These are phyloP conservation scores for Eueremaeus valkanovi DNA, from an alignment of 2,888 invertebrate genomes.

Conservation along the genomic window DNA sequence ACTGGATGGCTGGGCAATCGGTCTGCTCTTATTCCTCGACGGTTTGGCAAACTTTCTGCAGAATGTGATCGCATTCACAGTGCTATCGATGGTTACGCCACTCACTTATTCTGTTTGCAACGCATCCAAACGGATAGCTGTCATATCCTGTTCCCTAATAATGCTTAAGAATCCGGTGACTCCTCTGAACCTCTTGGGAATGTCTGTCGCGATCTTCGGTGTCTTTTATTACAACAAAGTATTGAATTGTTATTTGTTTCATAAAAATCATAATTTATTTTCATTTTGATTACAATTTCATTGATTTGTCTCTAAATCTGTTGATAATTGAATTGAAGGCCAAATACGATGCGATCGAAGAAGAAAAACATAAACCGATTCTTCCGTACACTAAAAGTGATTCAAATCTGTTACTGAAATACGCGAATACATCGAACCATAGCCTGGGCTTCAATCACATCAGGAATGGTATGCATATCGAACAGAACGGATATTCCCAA, in stretches of 20 bases:
- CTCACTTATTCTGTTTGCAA: constrained; percentile 93
- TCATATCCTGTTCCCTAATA: constrained; percentile 78
- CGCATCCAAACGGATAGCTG: constrained; percentile 86
- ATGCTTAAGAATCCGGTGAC: constrained; percentile 88
- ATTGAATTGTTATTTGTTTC: constrained; percentile 10
- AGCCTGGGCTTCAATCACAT: constrained; percentile 21
- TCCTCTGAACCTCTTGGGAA: constrained; percentile 76
- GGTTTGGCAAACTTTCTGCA: constrained; percentile 89
- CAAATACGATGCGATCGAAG: constrained; percentile 64
- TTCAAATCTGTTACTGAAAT: constrained; percentile 42
- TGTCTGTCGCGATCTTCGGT: constrained; percentile 82
- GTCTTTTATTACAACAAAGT: constrained; percentile 86
- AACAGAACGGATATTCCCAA: background rate
- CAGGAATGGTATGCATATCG: background rate
- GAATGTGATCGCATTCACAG: constrained; percentile 90
- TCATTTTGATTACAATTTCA: constrained; percentile 24
- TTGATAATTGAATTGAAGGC: constrained; percentile 60
- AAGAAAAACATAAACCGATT: constrained; percentile 56
- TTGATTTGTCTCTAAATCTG: no score
- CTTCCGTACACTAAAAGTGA: constrained; percentile 56
- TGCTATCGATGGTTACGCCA: constrained; percentile 82
- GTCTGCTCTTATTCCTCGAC: constrained; percentile 66
- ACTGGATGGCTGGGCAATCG: constrained; percentile 17
- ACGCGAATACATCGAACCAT: constrained; percentile 29
- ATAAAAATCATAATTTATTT: constrained; percentile 34